These are phyloP conservation scores for Neoseiulus cucumeris DNA, from an alignment of 1,140 invertebrate genomes.

Conservation along the genomic window DNA sequence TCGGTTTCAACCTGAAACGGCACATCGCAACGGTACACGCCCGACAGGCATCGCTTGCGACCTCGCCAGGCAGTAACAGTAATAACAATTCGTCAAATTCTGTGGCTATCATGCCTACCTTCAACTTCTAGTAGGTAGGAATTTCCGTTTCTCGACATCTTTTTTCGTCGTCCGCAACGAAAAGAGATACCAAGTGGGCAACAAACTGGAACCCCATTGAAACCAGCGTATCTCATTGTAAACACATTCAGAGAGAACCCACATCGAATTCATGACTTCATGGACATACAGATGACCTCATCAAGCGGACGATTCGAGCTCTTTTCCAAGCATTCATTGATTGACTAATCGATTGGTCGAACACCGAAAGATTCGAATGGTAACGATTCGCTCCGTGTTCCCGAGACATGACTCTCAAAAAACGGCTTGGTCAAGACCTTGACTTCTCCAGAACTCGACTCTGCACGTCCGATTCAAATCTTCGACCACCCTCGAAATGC, in stretches of 20 bases:
- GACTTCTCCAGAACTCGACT: too few species aligned
- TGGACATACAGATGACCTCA: neutral
- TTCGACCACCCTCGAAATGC: too few species aligned
- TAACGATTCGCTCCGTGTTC: neutral
- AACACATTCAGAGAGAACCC: slow-evolving; percentile 5
- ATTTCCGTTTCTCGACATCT: neutral
- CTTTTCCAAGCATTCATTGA: neutral
- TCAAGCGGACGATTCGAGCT: neutral
- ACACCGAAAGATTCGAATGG: neutral
- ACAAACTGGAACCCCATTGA: neutral
- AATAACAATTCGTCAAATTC: neutral
- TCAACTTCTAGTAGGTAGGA: neutral
- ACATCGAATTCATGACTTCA: neutral
- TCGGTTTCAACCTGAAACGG: slow-evolving; percentile 10
- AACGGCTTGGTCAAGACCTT: neutral
- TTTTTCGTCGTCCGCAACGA: neutral
- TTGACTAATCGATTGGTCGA: neutral
- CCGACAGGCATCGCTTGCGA: neutral
- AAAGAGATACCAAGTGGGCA: neutral
- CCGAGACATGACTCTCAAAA: neutral
- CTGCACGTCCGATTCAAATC: too few species aligned
- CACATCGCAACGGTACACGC: slow-evolving; percentile 1
- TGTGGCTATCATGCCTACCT: neutral
- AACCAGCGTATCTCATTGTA: slow-evolving; percentile 4
- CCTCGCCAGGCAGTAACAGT: neutral